Percentiles rank a stretch among this genome's conserved stretches.
Evolutionary conservation across 2,113 vertebrate species (phyloP).

Genomic region (Montifringilla adamsi): DNA sequence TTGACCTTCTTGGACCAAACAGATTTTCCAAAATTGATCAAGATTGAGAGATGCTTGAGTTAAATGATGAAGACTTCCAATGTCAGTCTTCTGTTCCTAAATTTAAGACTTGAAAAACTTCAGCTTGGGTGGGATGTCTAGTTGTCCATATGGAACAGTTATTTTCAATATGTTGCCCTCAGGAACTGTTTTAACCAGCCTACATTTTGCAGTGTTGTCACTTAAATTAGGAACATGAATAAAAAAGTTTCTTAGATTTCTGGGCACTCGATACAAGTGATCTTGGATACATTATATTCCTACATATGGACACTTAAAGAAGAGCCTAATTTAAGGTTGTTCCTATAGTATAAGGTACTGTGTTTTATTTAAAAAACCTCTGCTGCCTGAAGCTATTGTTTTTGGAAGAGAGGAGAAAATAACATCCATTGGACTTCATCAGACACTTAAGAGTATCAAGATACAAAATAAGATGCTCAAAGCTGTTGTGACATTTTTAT

Average conservation of each 20-base stretch:
- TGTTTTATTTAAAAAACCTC: not conserved
- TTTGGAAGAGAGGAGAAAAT: not conserved
- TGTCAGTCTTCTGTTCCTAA: not conserved
- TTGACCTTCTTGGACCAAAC: not conserved
- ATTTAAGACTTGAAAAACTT: not conserved
- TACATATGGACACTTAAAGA: not conserved
- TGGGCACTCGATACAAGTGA: not conserved
- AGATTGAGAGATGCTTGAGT: not conserved
- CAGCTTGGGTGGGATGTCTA: not conserved
- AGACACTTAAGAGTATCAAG: not conserved
- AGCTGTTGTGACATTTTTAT: not conserved
- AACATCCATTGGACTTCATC: not conserved
- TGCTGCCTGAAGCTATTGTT: not conserved
- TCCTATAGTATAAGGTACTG: not conserved
- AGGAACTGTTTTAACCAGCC: not conserved
- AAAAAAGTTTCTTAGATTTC: not conserved
- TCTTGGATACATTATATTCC: not conserved
- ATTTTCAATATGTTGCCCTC: slow-evolving; percentile 4
- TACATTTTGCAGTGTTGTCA: not conserved
- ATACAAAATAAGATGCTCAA: not conserved
- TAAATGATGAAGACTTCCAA: not conserved
- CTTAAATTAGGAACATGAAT: not conserved
- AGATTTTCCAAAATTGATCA: not conserved
- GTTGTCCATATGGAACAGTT: slow-evolving; percentile 9
- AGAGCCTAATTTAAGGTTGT: not conserved